phyloP scores from a whole-genome alignment of 2,113 vertebrate species.

The Burhinus oedicnemus region DNA sequence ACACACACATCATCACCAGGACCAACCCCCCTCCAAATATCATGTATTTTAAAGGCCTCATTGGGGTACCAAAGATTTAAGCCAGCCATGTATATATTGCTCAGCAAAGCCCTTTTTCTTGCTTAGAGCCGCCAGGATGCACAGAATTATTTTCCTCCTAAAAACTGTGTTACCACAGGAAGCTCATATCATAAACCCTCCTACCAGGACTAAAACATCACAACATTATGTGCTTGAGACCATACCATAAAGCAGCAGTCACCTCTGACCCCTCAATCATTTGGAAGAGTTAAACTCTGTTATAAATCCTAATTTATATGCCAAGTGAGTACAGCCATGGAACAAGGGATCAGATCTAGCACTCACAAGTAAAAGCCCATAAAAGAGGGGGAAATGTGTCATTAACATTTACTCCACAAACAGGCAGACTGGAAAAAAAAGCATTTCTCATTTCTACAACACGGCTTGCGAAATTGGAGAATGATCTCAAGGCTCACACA shows the following conservation, averaged over 20 bases:
- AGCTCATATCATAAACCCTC: constrained; percentile 13
- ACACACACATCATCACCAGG: neutral
- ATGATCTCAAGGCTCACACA: neutral
- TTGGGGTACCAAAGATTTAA: neutral
- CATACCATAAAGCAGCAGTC: constrained; percentile 12
- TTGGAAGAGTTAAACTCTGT: constrained; percentile 32
- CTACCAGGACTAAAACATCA: neutral
- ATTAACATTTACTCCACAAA: constrained; percentile 50
- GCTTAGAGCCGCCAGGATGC: neutral
- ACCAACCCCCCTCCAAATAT: neutral
- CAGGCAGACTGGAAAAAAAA: neutral
- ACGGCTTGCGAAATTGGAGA: neutral
- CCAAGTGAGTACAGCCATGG: neutral
- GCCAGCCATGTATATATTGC: neutral
- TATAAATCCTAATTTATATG: constrained; percentile 64
- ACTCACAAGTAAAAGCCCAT: constrained; percentile 19
- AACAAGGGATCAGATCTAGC: constrained; percentile 35
- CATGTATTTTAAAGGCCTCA: neutral
- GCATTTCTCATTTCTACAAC: neutral
- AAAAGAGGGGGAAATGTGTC: constrained; percentile 10
- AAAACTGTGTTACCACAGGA: neutral
- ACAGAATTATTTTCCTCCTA: neutral
- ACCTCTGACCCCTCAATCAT: constrained; percentile 25
- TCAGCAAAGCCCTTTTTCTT: neutral
- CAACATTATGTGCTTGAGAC: neutral